Evolutionary conservation across 2,113 vertebrate genomes (phyloP).

Genomic region (Bothrops jararaca): DNA sequence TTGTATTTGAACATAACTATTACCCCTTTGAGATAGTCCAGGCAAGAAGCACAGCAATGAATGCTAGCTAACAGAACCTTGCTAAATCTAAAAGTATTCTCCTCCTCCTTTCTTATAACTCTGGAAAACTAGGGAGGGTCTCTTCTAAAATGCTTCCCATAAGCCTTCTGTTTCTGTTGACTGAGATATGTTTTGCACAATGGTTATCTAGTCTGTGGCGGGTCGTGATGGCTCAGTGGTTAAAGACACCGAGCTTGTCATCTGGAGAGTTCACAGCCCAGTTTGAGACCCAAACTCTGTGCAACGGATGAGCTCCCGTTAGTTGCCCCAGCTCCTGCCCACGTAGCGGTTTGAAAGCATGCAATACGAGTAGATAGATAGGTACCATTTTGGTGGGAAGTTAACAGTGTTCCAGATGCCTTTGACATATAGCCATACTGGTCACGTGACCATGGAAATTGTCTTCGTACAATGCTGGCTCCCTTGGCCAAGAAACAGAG

Average conservation of each 20-base stretch:
- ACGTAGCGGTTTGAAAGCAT: neutral
- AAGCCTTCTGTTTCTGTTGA: neutral
- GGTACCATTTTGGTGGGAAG: neutral
- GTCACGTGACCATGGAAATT: too few species aligned
- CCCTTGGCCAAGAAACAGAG: too few species aligned
- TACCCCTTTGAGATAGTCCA: neutral
- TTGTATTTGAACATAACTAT: neutral
- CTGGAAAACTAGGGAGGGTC: neutral
- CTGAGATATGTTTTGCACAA: neutral
- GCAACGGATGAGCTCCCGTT: neutral
- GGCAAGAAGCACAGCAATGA: neutral
- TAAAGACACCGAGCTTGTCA: neutral
- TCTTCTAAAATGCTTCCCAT: neutral
- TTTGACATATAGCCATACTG: too few species aligned
- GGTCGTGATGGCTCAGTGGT: neutral
- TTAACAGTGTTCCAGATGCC: too few species aligned
- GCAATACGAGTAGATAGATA: neutral
- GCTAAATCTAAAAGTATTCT: neutral
- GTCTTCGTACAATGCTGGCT: too few species aligned
- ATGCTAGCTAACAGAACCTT: neutral
- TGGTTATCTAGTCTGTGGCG: neutral
- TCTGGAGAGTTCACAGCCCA: neutral
- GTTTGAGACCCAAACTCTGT: neutral
- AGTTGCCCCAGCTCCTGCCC: neutral
- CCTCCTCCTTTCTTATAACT: neutral